phyloP scores from a whole-genome alignment of 1,140 invertebrate genomes.

The Pogonomyrmex barbatus region DNA sequence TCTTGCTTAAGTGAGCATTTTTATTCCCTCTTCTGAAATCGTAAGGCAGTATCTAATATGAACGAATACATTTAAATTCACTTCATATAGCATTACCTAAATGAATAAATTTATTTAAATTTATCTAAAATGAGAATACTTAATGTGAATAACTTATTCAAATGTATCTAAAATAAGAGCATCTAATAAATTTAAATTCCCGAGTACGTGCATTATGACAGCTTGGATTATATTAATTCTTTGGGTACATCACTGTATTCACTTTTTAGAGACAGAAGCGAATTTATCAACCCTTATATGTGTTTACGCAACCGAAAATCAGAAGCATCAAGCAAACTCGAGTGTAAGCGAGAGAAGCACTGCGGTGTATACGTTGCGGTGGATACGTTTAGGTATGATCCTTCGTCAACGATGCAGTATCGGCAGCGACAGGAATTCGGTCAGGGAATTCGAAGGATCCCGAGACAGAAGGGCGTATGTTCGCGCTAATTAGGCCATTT shows the following conservation, averaged over 20 bases:
- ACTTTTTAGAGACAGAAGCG: background rate
- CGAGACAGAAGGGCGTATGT: slow-evolving; percentile 52
- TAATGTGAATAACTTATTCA: slow-evolving; percentile 15
- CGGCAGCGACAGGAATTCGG: slow-evolving; percentile 42
- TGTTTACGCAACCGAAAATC: background rate
- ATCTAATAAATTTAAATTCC: background rate
- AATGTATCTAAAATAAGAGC: background rate
- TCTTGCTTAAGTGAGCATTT: background rate
- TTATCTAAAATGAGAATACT: background rate
- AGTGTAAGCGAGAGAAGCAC: background rate
- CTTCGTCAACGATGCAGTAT: slow-evolving; percentile 13
- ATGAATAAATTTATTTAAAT: slow-evolving; percentile 7
- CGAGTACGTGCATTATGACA: background rate
- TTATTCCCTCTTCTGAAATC: background rate
- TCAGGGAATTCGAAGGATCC: slow-evolving; percentile 57
- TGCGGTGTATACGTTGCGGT: background rate
- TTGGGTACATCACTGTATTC: background rate
- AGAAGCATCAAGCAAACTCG: background rate
- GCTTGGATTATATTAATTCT: background rate
- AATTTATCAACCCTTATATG: background rate
- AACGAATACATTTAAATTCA: slow-evolving; percentile 1
- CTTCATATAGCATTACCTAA: background rate
- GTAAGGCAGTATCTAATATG: background rate
- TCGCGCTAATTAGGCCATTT: slow-evolving; percentile 72
- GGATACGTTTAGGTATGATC: slow-evolving; percentile 19